Base-by-base conservation (phyloP, 2,888 invertebrate species). In the Synanthedon myopaeformis region DNA sequence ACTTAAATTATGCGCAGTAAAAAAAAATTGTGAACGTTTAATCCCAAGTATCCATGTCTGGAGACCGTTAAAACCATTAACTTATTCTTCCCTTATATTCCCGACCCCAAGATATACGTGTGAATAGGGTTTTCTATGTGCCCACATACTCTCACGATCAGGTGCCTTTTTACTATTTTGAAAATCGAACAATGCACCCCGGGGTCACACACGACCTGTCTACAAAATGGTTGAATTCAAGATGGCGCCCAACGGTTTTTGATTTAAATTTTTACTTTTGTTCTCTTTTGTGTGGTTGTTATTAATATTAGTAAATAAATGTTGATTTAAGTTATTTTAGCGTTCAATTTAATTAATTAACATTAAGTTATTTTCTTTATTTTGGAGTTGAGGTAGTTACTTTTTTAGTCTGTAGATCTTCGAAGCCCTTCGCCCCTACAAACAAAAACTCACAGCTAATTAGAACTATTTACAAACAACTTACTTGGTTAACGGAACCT, bases 91-190 rank as follows among this genome's bases (percentile, higher is more conserved):
- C 63, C 60, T 66, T 55, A 53, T 54, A 52, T 42, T 42, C 58
- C 57, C 58, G 57, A 64, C 67, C 69, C 70, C 62, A 62, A 60
- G 59, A 60, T 53, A 51, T 55, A 54, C 13, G 52, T 58, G 54
- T 54, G 58, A 57, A 54, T 54, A 55, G 51, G 19, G 35, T 53
- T 53, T 35, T 54, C 56, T 56, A 56, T 54, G 55, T 53, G 49
- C 57, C 57, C 57, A 55, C 58, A 56, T 55, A 52, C 67, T 79
- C 80, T 67, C 80, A 81, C 79, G 76, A 67, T 80, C 81, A 82
- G 82, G 82, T 82, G 82, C 58, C 55, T 59, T 64, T 63, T 52
- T 54, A 45, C 65, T 70, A 71, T 72, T 69, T 67, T 61, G 60
- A 63, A 71, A 62, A 59, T 55, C 58, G 59, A 68, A 73, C 68